A percentile compares a stretch with the other conserved stretches of the same genome.
These are phyloP conservation scores for Agrilus planipennis DNA, from an alignment of 1,140 invertebrate genomes.

Conservation along the genomic window DNA sequence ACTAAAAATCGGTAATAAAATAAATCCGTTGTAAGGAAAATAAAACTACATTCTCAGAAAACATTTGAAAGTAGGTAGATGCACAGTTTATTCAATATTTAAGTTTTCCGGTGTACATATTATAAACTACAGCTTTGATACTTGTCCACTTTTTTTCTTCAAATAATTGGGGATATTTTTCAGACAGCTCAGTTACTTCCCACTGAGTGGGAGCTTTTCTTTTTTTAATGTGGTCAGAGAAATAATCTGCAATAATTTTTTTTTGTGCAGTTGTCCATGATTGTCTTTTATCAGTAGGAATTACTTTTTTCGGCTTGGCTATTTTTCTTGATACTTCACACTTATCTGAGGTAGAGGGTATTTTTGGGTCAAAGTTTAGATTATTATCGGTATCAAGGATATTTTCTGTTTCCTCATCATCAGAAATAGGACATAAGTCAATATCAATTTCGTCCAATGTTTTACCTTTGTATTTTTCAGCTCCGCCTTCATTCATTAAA, in stretches of 20 bases:
- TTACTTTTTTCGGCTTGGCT: conserved; percentile 4
- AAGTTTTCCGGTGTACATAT: conserved; percentile 6
- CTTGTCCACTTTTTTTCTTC: conserved; percentile 5
- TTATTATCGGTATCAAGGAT: neutral
- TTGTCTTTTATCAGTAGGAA: neutral
- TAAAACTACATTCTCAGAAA: too few relatives aligned
- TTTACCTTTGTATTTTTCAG: conserved; percentile 5
- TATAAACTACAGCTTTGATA: conserved; percentile 8
- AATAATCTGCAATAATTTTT: conserved; percentile 4
- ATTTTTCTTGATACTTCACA: neutral
- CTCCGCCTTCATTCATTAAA: conserved; percentile 6
- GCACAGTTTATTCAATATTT: too few relatives aligned
- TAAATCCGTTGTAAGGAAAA: too few relatives aligned
- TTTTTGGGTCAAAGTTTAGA: neutral
- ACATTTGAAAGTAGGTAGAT: too few relatives aligned
- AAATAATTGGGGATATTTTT: conserved; percentile 1
- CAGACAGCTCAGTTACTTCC: conserved; percentile 1
- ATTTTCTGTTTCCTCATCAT: conserved; percentile 1
- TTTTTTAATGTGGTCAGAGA: conserved; percentile 6
- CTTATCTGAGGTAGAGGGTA: neutral
- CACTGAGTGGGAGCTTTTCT: neutral
- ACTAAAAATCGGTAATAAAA: too few relatives aligned
- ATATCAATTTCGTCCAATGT: conserved; percentile 6
- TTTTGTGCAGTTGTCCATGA: conserved; percentile 4
- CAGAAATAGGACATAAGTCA: conserved; percentile 3